A percentile compares a stretch with the other conserved stretches of the same genome.
Conservation (phyloP, 1,140 invertebrate genomes). For the Rhagoletis zephyria region DNA sequence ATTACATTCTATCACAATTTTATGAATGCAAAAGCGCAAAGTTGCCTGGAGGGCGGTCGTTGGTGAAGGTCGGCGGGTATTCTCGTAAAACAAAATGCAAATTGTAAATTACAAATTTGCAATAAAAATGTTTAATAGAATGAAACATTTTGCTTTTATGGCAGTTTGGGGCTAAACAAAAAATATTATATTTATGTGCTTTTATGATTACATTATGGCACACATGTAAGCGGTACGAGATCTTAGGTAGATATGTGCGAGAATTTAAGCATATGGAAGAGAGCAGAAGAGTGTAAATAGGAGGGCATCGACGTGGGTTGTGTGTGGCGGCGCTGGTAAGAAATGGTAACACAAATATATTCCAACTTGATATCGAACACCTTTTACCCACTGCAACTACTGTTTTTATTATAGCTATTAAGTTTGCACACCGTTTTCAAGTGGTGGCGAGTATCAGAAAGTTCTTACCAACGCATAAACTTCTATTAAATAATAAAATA, state of each 20-base stretch:
- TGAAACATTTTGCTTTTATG: constrained; percentile 72
- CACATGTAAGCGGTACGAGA: background rate
- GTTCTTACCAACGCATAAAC: too few species aligned
- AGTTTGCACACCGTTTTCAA: too few species aligned
- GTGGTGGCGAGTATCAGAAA: too few species aligned
- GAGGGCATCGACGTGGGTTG: too few species aligned
- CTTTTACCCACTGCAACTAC: too few species aligned
- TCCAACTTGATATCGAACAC: too few species aligned
- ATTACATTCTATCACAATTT: constrained; percentile 73
- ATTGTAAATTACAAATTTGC: constrained; percentile 74
- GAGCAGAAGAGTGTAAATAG: too few species aligned
- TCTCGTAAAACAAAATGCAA: constrained; percentile 71
- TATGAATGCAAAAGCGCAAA: constrained; percentile 64
- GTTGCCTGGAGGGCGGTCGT: background rate
- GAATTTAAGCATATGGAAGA: too few species aligned
- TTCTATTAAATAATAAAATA: too few species aligned
- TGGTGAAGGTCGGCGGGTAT: background rate
- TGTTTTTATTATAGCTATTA: too few species aligned
- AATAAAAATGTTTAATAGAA: constrained; percentile 74
- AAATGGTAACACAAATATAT: too few species aligned
- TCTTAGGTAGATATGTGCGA: background rate
- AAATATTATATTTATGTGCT: constrained; percentile 67
- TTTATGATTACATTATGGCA: constrained; percentile 68
- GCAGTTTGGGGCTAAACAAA: constrained; percentile 62
- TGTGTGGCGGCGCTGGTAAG: too few species aligned